These are phyloP conservation scores for Drosophila lacertosa DNA, from an alignment of 1,140 invertebrate genomes.

Conservation along the genomic window DNA sequence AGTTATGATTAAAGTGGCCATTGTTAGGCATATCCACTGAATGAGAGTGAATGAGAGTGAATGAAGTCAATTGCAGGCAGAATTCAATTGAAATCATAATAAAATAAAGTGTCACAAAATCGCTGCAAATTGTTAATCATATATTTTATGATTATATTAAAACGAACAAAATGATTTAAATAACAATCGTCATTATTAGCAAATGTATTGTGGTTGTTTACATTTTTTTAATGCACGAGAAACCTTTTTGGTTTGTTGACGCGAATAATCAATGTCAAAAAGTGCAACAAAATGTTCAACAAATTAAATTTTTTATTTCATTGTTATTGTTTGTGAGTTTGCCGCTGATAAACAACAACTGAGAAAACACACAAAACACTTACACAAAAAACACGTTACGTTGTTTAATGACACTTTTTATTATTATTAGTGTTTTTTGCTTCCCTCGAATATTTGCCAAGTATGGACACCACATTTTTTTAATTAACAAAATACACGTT, in stretches of 20 bases:
- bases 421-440: slow-evolving; percentile 1
- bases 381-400: slow-evolving; percentile 15
- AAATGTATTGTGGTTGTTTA: slow-evolving; percentile 5
- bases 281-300: slow-evolving; percentile 10
- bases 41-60: slow-evolving; percentile 14
- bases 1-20: slow-evolving; percentile 59
- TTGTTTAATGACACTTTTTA: slow-evolving; percentile 17
- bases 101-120: slow-evolving; percentile 45
- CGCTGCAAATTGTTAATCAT: slow-evolving; percentile 35
- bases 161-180: slow-evolving; percentile 14
- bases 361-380: slow-evolving; percentile 14
- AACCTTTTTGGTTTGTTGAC: slow-evolving; percentile 3
- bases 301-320: slow-evolving; percentile 18
- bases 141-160: slow-evolving; percentile 23
- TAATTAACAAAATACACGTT: slow-evolving; percentile 24
- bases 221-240: background rate
- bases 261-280: slow-evolving; percentile 28
- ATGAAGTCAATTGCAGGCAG: slow-evolving; percentile 6
- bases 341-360: slow-evolving; percentile 16
- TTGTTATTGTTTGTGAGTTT: slow-evolving; percentile 22
- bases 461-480: slow-evolving; percentile 21
- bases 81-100: slow-evolving; percentile 25
- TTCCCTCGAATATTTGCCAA: slow-evolving; percentile 24
- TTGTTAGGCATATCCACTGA: slow-evolving; percentile 22
- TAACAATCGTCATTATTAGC: slow-evolving; percentile 11